Evolutionary conservation across 2,113 vertebrate genomes (phyloP).

Genomic region (Saccopteryx bilineata): DNA sequence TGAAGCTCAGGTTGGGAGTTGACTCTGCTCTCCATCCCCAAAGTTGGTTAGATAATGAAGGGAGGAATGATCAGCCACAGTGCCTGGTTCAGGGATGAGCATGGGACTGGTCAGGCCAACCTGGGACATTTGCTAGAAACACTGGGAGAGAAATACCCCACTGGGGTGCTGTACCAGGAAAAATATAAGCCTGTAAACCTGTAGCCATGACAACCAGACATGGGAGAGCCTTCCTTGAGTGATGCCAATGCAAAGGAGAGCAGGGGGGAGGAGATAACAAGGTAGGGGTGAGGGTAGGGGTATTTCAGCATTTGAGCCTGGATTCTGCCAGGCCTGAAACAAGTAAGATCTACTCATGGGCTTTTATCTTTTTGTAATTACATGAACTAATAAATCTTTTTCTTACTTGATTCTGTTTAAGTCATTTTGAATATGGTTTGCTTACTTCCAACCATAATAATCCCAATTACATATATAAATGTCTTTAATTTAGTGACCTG

Average conservation of each 20-base stretch:
- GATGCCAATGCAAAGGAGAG: background rate
- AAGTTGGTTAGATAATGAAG: background rate
- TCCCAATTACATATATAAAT: background rate
- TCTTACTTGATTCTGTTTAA: background rate
- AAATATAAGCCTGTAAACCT: background rate
- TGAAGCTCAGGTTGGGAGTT: background rate
- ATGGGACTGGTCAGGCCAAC: background rate
- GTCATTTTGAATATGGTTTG: background rate
- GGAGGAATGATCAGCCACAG: background rate
- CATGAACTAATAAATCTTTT: background rate
- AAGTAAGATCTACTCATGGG: background rate
- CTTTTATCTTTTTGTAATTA: background rate
- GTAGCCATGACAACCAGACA: background rate
- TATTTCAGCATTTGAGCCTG: background rate
- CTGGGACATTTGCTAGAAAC: background rate
- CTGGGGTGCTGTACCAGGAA: background rate
- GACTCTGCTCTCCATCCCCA: background rate
- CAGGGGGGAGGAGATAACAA: background rate
- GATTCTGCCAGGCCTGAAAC: background rate
- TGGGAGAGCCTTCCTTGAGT: background rate
- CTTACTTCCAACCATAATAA: background rate
- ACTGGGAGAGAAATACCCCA: background rate
- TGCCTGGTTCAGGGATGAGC: background rate
- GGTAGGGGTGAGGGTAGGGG: background rate
- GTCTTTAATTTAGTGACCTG: background rate